Percentiles rank a stretch among this genome's conserved stretches.
Conservation (phyloP, 1,140 invertebrate genomes). For the Delia radicum region DNA sequence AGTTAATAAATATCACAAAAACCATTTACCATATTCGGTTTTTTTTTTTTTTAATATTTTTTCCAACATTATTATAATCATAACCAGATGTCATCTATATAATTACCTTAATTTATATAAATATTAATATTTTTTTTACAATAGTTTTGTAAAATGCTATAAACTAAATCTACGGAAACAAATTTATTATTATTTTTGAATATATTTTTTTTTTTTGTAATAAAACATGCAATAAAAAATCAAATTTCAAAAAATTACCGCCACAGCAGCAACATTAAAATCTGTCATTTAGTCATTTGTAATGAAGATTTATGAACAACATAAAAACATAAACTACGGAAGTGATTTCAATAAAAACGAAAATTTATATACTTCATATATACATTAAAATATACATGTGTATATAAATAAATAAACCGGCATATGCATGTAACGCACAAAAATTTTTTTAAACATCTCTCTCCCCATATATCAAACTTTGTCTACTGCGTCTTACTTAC, state of each 20-base stretch:
- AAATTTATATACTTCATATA: background rate
- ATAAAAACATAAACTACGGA: background rate
- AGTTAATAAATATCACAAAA: no score
- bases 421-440: no score
- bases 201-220: background rate
- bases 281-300: conserved; percentile 20
- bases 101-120: background rate
- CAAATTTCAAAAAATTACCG: no score
- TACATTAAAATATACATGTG: no score
- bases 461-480: no score
- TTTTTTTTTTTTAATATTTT: no score
- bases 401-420: no score
- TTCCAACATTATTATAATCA: background rate
- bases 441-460: no score
- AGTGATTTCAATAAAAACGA: conserved; percentile 15
- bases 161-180: background rate
- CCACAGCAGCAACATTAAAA: background rate
- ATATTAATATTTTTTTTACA: background rate
- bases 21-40: no score
- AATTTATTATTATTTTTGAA: background rate
- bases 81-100: background rate
- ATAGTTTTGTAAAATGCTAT: background rate
- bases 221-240: background rate
- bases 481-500: no score
- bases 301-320: conserved; percentile 13